phyloP scores from a whole-genome alignment of 2,113 vertebrate genomes.

The Nesoenas mayeri region DNA sequence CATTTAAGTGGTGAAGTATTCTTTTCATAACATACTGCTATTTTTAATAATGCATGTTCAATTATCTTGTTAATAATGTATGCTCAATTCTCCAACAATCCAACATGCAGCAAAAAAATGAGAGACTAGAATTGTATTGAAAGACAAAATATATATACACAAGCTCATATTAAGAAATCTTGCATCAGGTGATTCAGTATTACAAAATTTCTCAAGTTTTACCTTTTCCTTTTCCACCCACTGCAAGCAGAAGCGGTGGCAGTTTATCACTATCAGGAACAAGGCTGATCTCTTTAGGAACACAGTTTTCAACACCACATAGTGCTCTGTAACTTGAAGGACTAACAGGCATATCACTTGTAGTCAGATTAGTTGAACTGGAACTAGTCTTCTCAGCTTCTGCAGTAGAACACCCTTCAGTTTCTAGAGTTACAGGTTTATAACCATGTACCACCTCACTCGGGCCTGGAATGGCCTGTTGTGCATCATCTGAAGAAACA shows the following conservation, averaged over 20 bases:
- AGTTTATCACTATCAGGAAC: conserved; percentile 82
- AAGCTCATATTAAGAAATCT: neutral
- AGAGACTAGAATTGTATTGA: neutral
- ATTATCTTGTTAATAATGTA: neutral
- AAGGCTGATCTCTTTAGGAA: conserved; percentile 79
- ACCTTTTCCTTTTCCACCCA: conserved; percentile 83
- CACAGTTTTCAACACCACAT: conserved; percentile 76
- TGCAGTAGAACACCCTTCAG: conserved; percentile 2
- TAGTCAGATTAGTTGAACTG: neutral
- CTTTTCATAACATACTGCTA: neutral
- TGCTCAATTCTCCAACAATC: neutral
- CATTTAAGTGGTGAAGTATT: neutral
- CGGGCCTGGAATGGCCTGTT: neutral
- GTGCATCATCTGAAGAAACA: conserved; percentile 4
- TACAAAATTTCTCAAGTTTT: neutral
- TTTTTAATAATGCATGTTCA: neutral
- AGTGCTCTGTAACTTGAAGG: conserved; percentile 82
- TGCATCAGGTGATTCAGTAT: neutral
- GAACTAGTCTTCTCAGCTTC: neutral
- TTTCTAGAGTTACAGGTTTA: neutral
- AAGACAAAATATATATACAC: neutral
- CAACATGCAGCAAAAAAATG: neutral
- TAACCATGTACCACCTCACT: neutral
- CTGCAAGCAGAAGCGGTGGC: conserved; percentile 84
- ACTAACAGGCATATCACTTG: neutral